phyloP scores from a whole-genome alignment of 2,888 invertebrate species.

The Aphrophora alni region DNA sequence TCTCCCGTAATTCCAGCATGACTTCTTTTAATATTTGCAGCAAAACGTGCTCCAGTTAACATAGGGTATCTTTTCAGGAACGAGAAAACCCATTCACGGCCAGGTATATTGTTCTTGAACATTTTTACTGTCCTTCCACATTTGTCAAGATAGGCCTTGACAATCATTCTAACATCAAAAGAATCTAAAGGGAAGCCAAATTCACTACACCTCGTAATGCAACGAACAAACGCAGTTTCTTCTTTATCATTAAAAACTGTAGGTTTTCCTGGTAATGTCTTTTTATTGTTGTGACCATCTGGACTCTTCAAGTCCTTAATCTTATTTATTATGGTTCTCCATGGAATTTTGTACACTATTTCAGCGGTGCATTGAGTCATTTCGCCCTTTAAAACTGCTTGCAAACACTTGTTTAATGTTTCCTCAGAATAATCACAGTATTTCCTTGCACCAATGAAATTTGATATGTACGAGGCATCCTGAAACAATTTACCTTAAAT shows the following conservation, averaged over 20 bases:
- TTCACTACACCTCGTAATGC: slow-evolving; percentile 45
- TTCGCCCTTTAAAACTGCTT: slow-evolving; percentile 26
- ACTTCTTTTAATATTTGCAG: too few relatives aligned
- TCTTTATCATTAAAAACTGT: slow-evolving; percentile 46
- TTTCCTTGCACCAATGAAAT: slow-evolving; percentile 38
- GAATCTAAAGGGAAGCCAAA: slow-evolving; percentile 50
- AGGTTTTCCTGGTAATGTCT: too few relatives aligned
- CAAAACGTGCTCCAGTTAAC: too few relatives aligned
- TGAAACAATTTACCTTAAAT: slow-evolving; percentile 17
- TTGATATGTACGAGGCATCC: slow-evolving; percentile 24
- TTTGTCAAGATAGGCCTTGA: slow-evolving; percentile 40
- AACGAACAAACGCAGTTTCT: slow-evolving; percentile 47
- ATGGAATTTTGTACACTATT: slow-evolving; percentile 40
- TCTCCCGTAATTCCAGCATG: too few relatives aligned
- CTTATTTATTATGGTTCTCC: too few relatives aligned
- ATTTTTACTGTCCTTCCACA: slow-evolving; percentile 29
- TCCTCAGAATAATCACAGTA: slow-evolving; percentile 42
- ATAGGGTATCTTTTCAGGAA: too few relatives aligned
- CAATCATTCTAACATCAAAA: too few relatives aligned
- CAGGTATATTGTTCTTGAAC: slow-evolving; percentile 51
- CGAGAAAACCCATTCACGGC: too few relatives aligned
- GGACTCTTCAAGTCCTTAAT: too few relatives aligned
- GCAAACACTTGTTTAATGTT: too few relatives aligned
- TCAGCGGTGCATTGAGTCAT: slow-evolving; percentile 42
- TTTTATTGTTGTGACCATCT: too few relatives aligned